A percentile compares a stretch with the other conserved stretches of the same genome.
Conservation (phyloP, 2,113 vertebrate species). For the Cyphomyrus plagiostoma region DNA sequence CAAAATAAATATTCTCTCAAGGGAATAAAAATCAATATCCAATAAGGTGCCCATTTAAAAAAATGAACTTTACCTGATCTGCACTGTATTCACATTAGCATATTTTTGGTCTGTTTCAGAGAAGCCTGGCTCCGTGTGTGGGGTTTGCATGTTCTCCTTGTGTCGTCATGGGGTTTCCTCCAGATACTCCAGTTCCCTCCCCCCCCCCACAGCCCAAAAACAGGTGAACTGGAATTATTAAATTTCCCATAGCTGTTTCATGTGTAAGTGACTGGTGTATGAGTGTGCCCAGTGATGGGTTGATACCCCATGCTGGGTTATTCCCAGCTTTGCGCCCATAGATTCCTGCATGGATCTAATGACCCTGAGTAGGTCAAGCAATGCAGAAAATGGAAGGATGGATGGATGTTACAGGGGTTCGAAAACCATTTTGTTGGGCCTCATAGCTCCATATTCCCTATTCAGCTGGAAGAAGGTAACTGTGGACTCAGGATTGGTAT, state of each 20-base stretch:
- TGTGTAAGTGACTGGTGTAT: too few relatives aligned
- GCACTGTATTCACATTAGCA: too few relatives aligned
- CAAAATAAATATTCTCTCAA: too few relatives aligned
- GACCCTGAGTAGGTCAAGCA: background rate
- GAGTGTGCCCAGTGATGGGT: background rate
- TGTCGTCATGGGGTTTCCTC: background rate
- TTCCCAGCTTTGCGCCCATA: background rate
- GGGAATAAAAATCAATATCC: too few relatives aligned
- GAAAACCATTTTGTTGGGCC: background rate
- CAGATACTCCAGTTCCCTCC: background rate
- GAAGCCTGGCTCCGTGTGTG: background rate
- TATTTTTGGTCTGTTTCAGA: background rate
- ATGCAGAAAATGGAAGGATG: background rate
- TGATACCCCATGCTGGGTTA: background rate
- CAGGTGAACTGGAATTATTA: background rate
- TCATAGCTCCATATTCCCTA: background rate
- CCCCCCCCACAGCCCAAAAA: background rate
- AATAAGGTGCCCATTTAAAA: too few relatives aligned
- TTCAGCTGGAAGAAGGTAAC: background rate
- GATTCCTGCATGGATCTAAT: background rate
- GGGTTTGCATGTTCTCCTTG: background rate
- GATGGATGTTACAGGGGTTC: background rate
- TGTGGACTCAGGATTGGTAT: background rate
- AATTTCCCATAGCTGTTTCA: background rate
- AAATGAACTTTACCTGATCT: too few relatives aligned